A percentile compares a stretch with the other conserved stretches of the same genome.
Evolutionary conservation across 2,888 invertebrate genomes (phyloP).

Genomic region (Myopa tessellatipennis): DNA sequence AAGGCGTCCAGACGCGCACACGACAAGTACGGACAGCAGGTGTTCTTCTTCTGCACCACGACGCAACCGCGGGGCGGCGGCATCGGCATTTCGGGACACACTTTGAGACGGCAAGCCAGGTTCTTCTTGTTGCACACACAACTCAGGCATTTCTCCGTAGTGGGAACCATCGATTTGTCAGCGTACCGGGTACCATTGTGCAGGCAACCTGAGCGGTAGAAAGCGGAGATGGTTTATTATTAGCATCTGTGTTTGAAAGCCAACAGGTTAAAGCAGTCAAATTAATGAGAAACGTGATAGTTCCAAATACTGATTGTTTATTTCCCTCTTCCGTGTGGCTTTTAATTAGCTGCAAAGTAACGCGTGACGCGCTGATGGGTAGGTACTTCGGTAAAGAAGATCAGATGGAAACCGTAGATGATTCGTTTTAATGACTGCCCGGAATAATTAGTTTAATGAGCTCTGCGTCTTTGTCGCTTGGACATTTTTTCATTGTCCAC

Average conservation of each 20-base stretch:
- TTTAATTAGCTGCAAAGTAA: no score
- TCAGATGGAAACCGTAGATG: no score
- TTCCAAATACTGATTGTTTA: no score
- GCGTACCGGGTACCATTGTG: conserved; percentile 78
- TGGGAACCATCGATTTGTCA: conserved; percentile 75
- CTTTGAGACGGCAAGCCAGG: conserved; percentile 80
- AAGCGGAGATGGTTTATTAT: neutral
- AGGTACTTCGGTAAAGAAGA: no score
- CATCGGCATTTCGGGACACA: conserved; percentile 80
- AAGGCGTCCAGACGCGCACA: conserved; percentile 74
- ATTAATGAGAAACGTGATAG: no score
- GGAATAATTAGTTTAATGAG: neutral
- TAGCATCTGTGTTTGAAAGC: no score
- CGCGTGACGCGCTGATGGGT: no score
- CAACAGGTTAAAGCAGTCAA: no score
- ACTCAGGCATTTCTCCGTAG: conserved; percentile 81
- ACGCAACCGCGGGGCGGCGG: conserved; percentile 82
- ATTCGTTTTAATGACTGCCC: neutral
- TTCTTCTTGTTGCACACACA: conserved; percentile 81
- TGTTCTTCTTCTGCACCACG: conserved; percentile 74
- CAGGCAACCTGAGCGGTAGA: conserved; percentile 72
- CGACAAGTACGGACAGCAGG: conserved; percentile 83
- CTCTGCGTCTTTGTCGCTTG: neutral
- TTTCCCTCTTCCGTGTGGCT: no score
- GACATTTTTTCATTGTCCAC: neutral